Evolutionary conservation across 1,140 invertebrate species (phyloP).

Genomic region (Caenorhabditis briggsae): DNA sequence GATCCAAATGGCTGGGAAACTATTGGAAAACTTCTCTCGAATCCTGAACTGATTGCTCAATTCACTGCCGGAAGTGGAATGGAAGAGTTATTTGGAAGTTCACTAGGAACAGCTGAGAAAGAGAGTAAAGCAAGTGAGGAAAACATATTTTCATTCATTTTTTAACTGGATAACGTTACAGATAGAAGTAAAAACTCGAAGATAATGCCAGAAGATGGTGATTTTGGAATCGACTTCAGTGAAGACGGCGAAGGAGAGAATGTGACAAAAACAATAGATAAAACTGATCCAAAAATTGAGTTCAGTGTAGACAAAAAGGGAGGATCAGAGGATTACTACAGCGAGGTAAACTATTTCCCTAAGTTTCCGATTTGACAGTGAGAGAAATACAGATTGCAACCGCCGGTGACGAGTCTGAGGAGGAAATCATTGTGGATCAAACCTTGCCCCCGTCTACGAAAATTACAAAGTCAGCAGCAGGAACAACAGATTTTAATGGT

Average conservation of each 20-base stretch:
- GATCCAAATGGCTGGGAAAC: conserved; percentile 77
- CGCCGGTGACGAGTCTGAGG: conserved; percentile 20
- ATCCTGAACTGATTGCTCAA: conserved; percentile 76
- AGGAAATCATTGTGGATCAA: conserved; percentile 37
- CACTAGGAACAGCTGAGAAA: conserved; percentile 61
- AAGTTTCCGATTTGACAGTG: neutral
- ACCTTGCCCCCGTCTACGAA: neutral
- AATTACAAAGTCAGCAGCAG: conserved; percentile 18
- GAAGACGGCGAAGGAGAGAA: conserved; percentile 64
- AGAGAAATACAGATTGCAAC: neutral
- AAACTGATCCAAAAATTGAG: conserved; percentile 65
- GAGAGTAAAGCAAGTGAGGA: conserved; percentile 40
- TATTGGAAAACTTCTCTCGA: conserved; percentile 74
- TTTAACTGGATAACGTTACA: neutral
- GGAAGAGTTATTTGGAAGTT: conserved; percentile 64
- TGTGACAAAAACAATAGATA: conserved; percentile 12
- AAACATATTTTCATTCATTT: neutral
- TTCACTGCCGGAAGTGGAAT: conserved; percentile 66
- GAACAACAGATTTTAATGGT: conserved; percentile 37
- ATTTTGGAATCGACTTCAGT: conserved; percentile 73
- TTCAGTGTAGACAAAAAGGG: conserved; percentile 56
- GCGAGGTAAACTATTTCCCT: conserved; percentile 7
- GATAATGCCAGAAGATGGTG: conserved; percentile 69
- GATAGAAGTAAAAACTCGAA: conserved; percentile 35
- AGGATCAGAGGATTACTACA: conserved; percentile 50